Evolutionary conservation across 2,797 vertebrate species (phyloP), one percentile per base, ranked within the genome.

Genomic region (Chelmon rostratus): DNA sequence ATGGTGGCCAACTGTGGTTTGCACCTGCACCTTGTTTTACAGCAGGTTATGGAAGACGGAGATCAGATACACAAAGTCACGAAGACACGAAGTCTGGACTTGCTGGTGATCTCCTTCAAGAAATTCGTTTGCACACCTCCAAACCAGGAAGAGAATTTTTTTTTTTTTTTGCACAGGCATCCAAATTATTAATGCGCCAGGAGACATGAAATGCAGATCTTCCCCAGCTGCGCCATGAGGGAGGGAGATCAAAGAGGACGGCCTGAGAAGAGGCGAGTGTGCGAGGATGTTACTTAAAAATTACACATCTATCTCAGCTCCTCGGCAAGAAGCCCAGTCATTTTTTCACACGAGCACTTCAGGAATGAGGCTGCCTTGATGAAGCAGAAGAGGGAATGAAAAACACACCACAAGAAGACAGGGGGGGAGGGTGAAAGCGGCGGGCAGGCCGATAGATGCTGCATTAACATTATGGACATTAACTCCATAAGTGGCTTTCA

Each of bases 391-490:
- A 0, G 18, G 38, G 6, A 23, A 42, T 42, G 50, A 63, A 64
- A 79, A 83, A 74, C 35, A 47, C 16, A 71, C 19, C 5, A 5
- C 15, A 1, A 58, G 35, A 64, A 11, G 44, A 38, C 0, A 13
- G 62, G 1, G 13, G 40, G 21, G 13, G 12, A 31, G 47, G 44
- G 19, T 23, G 37, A 13, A 52, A 40, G 72, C n/a, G 11, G 37
- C 35, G n/a, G 23, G 52, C 21, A 37, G 56, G 63, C 13, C 13
- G 64, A 52, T 23, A 31, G 83, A 68, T 19, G 54, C 47, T 64
- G 82, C 75, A 79, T 86, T 86, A 67, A 76, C 78, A 77, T 76
- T 54, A 81, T 72, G 74, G 75, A 82, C 76, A 70, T 81, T 49
- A 72, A 72, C 78, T 65, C 64, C 46, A 50, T 73, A 68, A 85